phyloP scores from a whole-genome alignment of 1,140 invertebrate species.

The Pinna nobilis region DNA sequence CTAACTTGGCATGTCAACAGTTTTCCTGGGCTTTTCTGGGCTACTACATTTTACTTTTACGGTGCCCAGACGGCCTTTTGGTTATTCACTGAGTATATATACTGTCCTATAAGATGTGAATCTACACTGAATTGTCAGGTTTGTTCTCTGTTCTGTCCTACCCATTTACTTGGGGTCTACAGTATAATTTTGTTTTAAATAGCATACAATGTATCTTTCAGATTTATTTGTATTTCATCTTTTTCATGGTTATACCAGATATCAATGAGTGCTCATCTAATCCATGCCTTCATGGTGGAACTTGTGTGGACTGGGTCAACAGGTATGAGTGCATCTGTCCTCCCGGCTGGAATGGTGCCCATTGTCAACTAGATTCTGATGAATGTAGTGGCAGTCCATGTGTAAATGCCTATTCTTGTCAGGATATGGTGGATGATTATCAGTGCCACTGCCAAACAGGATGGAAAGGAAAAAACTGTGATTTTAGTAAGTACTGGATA shows the following conservation, averaged over 20 bases:
- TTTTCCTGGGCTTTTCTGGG: too few species aligned
- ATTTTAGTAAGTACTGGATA: slow-evolving; percentile 71
- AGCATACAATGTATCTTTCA: too few species aligned
- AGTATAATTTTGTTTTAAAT: slow-evolving; percentile 9
- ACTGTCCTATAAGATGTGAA: too few species aligned
- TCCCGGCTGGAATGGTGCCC: slow-evolving; percentile 79
- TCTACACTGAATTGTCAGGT: too few species aligned
- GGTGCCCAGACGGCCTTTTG: too few species aligned
- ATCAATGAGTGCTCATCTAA: slow-evolving; percentile 84
- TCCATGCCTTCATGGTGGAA: slow-evolving; percentile 91
- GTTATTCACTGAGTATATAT: too few species aligned
- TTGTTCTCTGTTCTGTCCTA: background rate
- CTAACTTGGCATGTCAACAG: too few species aligned
- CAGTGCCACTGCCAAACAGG: slow-evolving; percentile 69
- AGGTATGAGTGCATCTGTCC: slow-evolving; percentile 83
- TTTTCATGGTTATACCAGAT: slow-evolving; percentile 44
- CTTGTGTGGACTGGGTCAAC: slow-evolving; percentile 85
- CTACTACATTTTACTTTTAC: too few species aligned
- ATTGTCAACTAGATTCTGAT: slow-evolving; percentile 69
- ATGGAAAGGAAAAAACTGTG: slow-evolving; percentile 71
- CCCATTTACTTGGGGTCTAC: background rate
- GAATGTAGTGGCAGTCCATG: slow-evolving; percentile 71
- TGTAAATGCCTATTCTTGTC: slow-evolving; percentile 66
- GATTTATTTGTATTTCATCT: slow-evolving; percentile 4
- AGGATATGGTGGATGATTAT: slow-evolving; percentile 65